Evolutionary conservation across 2,797 vertebrate genomes (phyloP), one percentile per base, ranked within the genome.

Genomic region (Urosaurus nigricauda): DNA sequence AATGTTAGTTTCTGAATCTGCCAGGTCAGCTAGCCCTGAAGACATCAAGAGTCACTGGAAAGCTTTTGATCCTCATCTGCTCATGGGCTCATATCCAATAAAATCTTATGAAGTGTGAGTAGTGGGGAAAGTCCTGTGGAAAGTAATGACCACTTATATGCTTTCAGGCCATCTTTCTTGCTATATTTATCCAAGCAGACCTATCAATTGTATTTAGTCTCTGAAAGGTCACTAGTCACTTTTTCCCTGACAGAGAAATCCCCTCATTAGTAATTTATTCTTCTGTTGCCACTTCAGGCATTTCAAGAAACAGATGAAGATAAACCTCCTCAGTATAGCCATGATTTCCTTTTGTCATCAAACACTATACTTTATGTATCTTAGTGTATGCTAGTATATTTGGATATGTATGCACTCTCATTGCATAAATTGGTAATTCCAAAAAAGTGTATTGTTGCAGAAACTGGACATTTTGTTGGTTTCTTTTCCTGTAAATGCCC

Each of bases 101-200:
- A 90, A 21, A 87, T 78, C 84, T 94, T 94, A 92, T 93, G 94
- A 95, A 91, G 92, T 94, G n/a, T 53, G 47, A 53, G 13, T 92
- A 35, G 7, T 21, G 21, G 32, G 90, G 83, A 80, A 91, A 89
- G 87, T 94, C 89, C 90, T 90, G 92, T 91, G 92, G 94, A 94
- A 94, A 92, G 93, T 83, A 74, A 87, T 94, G 87, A 91, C 90
- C 85, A 90, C 94, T 94, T 92, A 92, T 89, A 93, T 90, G 92
- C 89, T 93, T 95, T 78, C 26, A 75, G 65, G n/a, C 58, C 37
- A 37, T 65, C 11, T 32, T 65, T 79, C 75, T 68, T 68, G 8
- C 40, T 68, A 70, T n/a, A 86, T 51, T 32, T 79, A 68, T 79
- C 19, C 60, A 86, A 65, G 60, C 60, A 68, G 58, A 65, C 60